Evolutionary conservation across 2,113 vertebrate species (phyloP), one percentile per base, ranked within the genome.

Genomic region (Lepidothrix coronata): DNA sequence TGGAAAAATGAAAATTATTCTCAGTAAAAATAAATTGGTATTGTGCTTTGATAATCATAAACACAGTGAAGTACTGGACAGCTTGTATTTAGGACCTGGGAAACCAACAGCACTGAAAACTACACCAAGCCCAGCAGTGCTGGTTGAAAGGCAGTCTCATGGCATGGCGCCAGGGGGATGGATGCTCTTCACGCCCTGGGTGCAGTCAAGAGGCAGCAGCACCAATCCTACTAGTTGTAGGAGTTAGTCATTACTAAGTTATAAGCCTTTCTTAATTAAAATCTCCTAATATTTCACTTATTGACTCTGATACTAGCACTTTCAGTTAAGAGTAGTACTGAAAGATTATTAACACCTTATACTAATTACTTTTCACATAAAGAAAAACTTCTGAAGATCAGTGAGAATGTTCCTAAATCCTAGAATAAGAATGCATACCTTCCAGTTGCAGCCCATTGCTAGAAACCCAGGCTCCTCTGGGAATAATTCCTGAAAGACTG

Each of bases 271-370:
- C 27, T 88, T 83, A 93, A 92, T 89, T 72, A 68, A 52, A 65
- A 37, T 49, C 83, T 65, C 65, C 62, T 94, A 95, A 90, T 62
- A 90, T 65, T 90, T 83, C 43, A 95, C 54, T 66, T 72, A 89
- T 31, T 89, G 74, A 73, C 74, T 90, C 52, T 16, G 24, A 71
- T 22, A n/a, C 24, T 19, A 63, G 22, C 82, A 43, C 57, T 55
- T 70, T 63, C 59, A 61, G 77, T 31, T 23, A 82, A 25, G 0
- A 65, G 30, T 30, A 80, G 20, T 24, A n/a, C 43, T 23, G 39
- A 54, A 71, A 67, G 33, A 18, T 35, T 55, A 48, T 30, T 58
- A 58, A n/a, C 76, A 67, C 57, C 21, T 70, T 31, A 62, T 2
- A 9, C 30, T 61, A 61, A 21, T 59, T n/a, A 27, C 25, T 80